phyloP scores from a whole-genome alignment of 1,140 invertebrate genomes.

The Chironomus striatipennis region DNA sequence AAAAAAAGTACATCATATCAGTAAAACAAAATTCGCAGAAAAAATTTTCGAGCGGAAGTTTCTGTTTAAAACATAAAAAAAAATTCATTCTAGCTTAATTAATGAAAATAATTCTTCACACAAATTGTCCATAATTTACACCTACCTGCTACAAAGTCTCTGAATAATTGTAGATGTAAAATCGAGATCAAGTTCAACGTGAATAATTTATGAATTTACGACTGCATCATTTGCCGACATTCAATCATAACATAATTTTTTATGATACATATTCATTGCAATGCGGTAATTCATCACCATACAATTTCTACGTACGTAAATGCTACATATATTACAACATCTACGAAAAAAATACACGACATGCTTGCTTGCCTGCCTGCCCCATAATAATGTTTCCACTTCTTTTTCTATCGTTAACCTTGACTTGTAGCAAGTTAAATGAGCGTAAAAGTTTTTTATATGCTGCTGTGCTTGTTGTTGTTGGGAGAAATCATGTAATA shows the following conservation, averaged over 20 bases:
- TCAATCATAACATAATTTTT: not conserved
- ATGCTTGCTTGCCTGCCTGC: not conserved
- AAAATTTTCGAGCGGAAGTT: too few species aligned
- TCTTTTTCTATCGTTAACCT: constrained; percentile 6
- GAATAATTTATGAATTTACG: not conserved
- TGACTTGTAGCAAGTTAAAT: not conserved
- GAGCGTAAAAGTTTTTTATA: not conserved
- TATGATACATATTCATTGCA: not conserved
- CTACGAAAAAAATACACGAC: not conserved
- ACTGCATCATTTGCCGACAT: not conserved
- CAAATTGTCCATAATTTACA: too few species aligned
- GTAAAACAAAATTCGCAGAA: too few species aligned
- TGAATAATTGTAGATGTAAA: not conserved
- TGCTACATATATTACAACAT: too few species aligned
- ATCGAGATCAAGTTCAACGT: constrained; percentile 21
- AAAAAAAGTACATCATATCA: too few species aligned
- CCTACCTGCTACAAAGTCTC: too few species aligned
- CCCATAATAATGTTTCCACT: not conserved
- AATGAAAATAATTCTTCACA: too few species aligned
- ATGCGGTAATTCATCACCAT: not conserved
- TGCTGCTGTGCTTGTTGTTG: too few species aligned
- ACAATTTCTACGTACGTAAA: not conserved
- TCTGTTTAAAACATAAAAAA: too few species aligned
- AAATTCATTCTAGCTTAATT: too few species aligned
- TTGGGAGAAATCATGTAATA: too few species aligned